Conservation (phyloP, 2,888 invertebrate genomes). For the Drosophila percnosoma region DNA sequence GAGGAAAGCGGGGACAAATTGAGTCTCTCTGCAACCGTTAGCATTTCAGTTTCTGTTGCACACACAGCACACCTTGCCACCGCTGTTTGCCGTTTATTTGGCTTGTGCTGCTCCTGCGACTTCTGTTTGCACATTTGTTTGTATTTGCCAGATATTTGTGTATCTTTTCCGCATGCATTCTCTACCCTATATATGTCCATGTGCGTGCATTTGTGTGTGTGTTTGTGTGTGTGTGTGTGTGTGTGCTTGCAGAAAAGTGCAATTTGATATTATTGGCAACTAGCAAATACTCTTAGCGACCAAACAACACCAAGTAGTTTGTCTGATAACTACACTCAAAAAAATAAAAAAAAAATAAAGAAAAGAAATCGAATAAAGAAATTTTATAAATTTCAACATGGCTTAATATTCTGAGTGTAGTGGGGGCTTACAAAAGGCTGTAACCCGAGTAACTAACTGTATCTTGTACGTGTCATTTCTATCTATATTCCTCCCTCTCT, state of each 20-base stretch:
- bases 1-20: background rate
- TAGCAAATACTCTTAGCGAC: constrained; percentile 74
- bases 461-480: background rate
- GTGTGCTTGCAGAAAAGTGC: constrained; percentile 62
- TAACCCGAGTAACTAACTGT: constrained; percentile 24
- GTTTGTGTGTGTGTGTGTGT: constrained; percentile 5
- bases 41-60: constrained; percentile 25
- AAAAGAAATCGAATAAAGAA: background rate
- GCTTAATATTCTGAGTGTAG: background rate
- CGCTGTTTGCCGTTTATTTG: constrained; percentile 3
- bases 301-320: constrained; percentile 41
- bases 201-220: background rate
- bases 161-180: constrained; percentile 53
- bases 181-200: background rate
- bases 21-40: constrained; percentile 17
- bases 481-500: background rate
- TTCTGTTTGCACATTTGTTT: constrained; percentile 76
- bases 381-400: background rate
- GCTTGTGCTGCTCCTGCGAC: constrained; percentile 37
- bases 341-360: background rate
- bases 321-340: constrained; percentile 22
- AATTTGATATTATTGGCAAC: constrained; percentile 82
- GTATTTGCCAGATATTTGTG: constrained; percentile 74
- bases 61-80: constrained; percentile 16
- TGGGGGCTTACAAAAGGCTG: constrained; percentile 22